phyloP scores from a whole-genome alignment of 2,888 invertebrate species.

The Andrena trimmerana region DNA sequence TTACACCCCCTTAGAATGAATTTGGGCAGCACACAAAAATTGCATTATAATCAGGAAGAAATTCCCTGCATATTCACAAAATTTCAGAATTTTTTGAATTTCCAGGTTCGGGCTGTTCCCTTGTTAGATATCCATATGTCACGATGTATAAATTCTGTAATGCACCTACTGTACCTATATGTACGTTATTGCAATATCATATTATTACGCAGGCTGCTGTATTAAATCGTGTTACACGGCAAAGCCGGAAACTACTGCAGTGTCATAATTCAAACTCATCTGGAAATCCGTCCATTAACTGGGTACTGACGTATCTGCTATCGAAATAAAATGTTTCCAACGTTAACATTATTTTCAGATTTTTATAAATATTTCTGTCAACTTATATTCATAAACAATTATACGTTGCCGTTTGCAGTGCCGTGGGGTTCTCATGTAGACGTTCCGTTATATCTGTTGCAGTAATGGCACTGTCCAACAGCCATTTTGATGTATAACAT shows the following conservation, averaged over 20 bases:
- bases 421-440: not conserved
- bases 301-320: conserved; percentile 53
- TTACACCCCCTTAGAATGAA: too few relatives aligned
- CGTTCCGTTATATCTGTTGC: not conserved
- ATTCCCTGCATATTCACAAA: too few relatives aligned
- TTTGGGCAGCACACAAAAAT: too few relatives aligned
- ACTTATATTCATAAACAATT: not conserved
- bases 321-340: conserved; percentile 64
- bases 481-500: too few relatives aligned
- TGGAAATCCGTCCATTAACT: conserved; percentile 73
- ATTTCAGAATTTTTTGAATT: too few relatives aligned
- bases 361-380: conserved; percentile 30
- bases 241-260: conserved; percentile 71
- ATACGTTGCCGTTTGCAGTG: not conserved
- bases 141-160: conserved; percentile 56
- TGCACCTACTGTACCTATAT: conserved; percentile 43
- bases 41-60: too few relatives aligned
- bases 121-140: conserved; percentile 25
- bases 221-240: conserved; percentile 72
- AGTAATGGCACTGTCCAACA: too few relatives aligned
- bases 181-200: conserved; percentile 67
- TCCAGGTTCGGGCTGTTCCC: too few relatives aligned
- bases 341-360: conserved; percentile 36
- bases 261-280: conserved; percentile 72
- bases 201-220: conserved; percentile 71